Base-by-base conservation (phyloP, 2,113 vertebrate species). In the Sterna hirundo region DNA sequence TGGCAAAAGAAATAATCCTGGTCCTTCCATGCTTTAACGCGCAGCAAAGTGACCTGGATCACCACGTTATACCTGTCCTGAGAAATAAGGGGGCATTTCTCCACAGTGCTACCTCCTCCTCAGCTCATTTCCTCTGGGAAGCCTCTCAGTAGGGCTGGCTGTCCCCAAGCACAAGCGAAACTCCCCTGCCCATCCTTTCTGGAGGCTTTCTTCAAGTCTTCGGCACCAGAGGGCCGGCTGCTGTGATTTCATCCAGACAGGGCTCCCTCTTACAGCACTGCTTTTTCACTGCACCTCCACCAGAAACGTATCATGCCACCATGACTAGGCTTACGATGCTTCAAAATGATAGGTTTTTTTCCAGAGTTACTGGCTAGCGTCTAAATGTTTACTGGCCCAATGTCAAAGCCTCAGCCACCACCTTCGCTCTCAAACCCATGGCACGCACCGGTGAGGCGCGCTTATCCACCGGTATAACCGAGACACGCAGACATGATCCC, bases 281-380 rank as follows among this genome's bases (percentile, higher is more conserved):
- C 40, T 69, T 64, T 64, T 22, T 38, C 51, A 38, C 16, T 6
- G 27, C 40, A 40, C 47, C 23, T 55, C 60, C 40, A 51, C n/a
- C 52, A 75, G 42, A 40, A 60, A 36, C 0, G 0, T 21, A 34
- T 26, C 21, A 15, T 4, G 12, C 32, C 52, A 78, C 23, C 47
- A n/a, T 1, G 6, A 69, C 47, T 38, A 44, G 8, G 20, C 36
- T 36, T 40, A 51, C 0, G 0, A 13, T 52, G 29, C 47, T 38
- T 14, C 40, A 55, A 82, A 89, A 66, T 30, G 16, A 30, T 0
- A 36, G 21, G 0, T 0, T 26, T 74, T 82, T 93, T 83, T 54
- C 66, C 71, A 69, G 58, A 74, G 69, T 11, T 78, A 13, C 25
- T 44, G 27, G 32, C 32, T 66, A 51, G 36, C 29, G 10, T 57